Evolutionary conservation across 2,888 invertebrate genomes (phyloP).

Genomic region (Cryptocheilus praepositus): DNA sequence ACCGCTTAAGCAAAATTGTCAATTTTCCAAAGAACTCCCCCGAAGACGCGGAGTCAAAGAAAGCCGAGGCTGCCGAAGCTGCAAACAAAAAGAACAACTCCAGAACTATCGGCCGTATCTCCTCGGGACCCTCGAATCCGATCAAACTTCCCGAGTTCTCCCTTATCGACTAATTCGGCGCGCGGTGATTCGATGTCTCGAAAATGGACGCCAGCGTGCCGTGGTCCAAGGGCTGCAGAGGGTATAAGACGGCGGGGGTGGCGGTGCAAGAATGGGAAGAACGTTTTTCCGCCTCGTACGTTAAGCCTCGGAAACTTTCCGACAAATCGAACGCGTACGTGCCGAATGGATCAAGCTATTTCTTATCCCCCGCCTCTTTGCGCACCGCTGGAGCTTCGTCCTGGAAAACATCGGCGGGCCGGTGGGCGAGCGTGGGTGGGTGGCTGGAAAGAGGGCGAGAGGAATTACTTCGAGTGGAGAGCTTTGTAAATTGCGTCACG

Average conservation of each 20-base stretch:
- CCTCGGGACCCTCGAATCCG: not conserved
- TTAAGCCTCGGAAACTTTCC: conserved; percentile 21
- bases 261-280: not conserved
- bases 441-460: not conserved
- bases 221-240: too few relatives aligned
- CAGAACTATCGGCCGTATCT: not conserved
- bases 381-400: not conserved
- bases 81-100: too few relatives aligned
- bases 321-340: conserved; percentile 38
- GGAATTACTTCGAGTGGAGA: conserved; percentile 1
- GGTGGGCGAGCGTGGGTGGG: not conserved
- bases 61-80: too few relatives aligned
- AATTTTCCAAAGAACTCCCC: too few relatives aligned
- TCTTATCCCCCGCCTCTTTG: not conserved
- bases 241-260: not conserved
- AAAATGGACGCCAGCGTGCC: not conserved
- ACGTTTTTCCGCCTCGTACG: conserved; percentile 5
- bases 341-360: conserved; percentile 19
- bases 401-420: too few relatives aligned
- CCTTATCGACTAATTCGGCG: conserved; percentile 7
- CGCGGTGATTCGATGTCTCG: conserved; percentile 3
- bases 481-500: conserved; percentile 32
- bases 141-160: not conserved
- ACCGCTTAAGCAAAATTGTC: too few relatives aligned
- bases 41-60: too few relatives aligned